A percentile compares a stretch with the other conserved stretches of the same genome.
These are phyloP conservation scores for Brachyptera putata DNA, from an alignment of 2,888 invertebrate species.

Conservation along the genomic window DNA sequence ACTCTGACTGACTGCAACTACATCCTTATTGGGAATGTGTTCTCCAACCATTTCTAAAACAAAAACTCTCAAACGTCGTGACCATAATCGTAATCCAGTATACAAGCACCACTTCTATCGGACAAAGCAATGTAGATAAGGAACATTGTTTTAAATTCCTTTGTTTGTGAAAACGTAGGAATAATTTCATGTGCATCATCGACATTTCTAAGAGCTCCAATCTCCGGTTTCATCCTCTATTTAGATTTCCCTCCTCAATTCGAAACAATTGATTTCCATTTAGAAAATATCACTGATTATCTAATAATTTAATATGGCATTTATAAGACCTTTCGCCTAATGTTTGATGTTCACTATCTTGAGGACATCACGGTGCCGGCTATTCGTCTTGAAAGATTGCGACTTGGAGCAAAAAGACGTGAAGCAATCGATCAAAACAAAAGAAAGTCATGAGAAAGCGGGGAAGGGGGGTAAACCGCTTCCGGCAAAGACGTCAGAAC, in stretches of 20 bases:
- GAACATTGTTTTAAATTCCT: neutral
- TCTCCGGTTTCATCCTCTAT: neutral
- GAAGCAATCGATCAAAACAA: constrained; percentile 30
- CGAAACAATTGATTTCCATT: constrained; percentile 12
- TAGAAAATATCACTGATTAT: constrained; percentile 16
- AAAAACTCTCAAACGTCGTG: constrained; percentile 13
- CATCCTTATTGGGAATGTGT: neutral
- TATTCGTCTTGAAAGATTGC: constrained; percentile 23
- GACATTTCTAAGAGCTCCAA: neutral
- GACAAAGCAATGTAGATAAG: constrained; percentile 10
- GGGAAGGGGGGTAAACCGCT: constrained; percentile 22
- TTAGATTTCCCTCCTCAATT: constrained; percentile 1
- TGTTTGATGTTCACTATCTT: constrained; percentile 6
- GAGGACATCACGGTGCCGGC: constrained; percentile 16
- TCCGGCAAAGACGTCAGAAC: constrained; percentile 16
- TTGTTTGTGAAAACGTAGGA: constrained; percentile 2
- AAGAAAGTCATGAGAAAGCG: constrained; percentile 22
- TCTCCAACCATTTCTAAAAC: neutral
- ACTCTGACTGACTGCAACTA: neutral
- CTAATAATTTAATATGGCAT: constrained; percentile 17
- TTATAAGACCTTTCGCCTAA: constrained; percentile 12
- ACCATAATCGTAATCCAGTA: constrained; percentile 20
- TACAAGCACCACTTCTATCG: constrained; percentile 12
- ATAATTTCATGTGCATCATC: neutral
- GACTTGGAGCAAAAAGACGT: constrained; percentile 16